Conservation (phyloP, 2,888 invertebrate species). For the Panorpa germanica region DNA sequence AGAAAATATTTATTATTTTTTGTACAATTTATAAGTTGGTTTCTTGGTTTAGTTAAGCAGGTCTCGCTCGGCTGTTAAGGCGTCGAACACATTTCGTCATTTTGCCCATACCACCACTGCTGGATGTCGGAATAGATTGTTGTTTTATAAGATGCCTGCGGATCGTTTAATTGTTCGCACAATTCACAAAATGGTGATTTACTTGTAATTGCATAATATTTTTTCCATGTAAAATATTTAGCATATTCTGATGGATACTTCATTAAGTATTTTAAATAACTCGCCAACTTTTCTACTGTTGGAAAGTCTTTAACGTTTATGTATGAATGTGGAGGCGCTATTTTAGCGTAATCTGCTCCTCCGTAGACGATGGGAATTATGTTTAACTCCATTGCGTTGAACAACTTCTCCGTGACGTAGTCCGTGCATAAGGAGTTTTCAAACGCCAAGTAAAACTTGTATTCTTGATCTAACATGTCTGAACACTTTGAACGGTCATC, state of each 20-base stretch:
- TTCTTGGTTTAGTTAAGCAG: too few species aligned
- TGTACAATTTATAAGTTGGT: too few species aligned
- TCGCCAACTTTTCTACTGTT: slow-evolving; percentile 26
- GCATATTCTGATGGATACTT: slow-evolving; percentile 29
- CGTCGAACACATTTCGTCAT: too few species aligned
- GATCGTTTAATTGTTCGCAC: slow-evolving; percentile 16
- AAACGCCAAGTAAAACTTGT: slow-evolving; percentile 51
- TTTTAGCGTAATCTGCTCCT: slow-evolving; percentile 34
- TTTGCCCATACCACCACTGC: too few species aligned
- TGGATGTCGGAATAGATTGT: too few species aligned
- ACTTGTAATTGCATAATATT: slow-evolving; percentile 15
- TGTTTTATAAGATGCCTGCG: too few species aligned
- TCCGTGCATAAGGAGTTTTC: slow-evolving; percentile 50
- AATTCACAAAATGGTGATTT: slow-evolving; percentile 14
- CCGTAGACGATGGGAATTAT: slow-evolving; percentile 48
- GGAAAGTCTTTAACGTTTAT: slow-evolving; percentile 35
- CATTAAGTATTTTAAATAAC: slow-evolving; percentile 28
- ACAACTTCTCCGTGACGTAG: slow-evolving; percentile 43
- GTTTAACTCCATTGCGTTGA: slow-evolving; percentile 32
- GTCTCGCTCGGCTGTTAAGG: too few species aligned
- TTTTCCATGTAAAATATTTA: slow-evolving; percentile 36
- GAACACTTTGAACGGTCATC: too few species aligned
- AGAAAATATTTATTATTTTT: too few species aligned
- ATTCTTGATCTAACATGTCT: slow-evolving; percentile 28
- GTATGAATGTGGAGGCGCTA: slow-evolving; percentile 29